Base-by-base conservation (phyloP, 2,888 invertebrate species). In the Melinaea menophilus region DNA sequence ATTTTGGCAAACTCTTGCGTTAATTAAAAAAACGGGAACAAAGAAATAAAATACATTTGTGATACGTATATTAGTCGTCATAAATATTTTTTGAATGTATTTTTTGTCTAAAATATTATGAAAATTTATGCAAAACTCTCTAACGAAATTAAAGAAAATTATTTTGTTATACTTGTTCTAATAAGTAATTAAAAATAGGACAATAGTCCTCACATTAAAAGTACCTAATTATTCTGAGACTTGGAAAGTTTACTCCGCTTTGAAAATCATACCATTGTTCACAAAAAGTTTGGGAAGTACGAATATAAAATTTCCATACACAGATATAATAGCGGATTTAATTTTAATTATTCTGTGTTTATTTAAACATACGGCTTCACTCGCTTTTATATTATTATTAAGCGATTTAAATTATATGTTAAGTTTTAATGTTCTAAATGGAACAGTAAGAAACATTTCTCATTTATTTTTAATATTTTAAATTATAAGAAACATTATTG, bases 211-310 rank as follows among this genome's bases (percentile, higher is more conserved):
- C 56, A 56, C 58, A 64, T 68, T 67, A 64, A 67, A 61, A 63
- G 67, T 62, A 63, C 64, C 66, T 68, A 67, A 66, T 64, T 64
- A 71, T 69, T 62, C 64, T 62, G 65, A 63, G 62, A 61, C 58
- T 64, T 62, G 64, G 66, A 67, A 69, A 67, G 58, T 68, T 66
- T 65, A 57, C 51, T 51, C 63, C 65, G 64, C 66, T 63, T 62
- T 68, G 62, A 63, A 68, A 67, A 68, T 68, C 58, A 62, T 59
- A 61, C 66, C 61, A 69, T 71, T 71, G 71, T 68, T 70, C 62
- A 51, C 58, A 22, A 61, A 59, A 66, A 69, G 62, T 66, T 66
- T 58, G 59, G 59, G 54, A 62, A 60, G 55, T 64, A 51, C 46
- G 63, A 67, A 63, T 66, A 35, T 34, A 47, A 56, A 63, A 51